These are phyloP conservation scores for Scaptomyza flava DNA, from an alignment of 2,888 invertebrate species.

Conservation along the genomic window DNA sequence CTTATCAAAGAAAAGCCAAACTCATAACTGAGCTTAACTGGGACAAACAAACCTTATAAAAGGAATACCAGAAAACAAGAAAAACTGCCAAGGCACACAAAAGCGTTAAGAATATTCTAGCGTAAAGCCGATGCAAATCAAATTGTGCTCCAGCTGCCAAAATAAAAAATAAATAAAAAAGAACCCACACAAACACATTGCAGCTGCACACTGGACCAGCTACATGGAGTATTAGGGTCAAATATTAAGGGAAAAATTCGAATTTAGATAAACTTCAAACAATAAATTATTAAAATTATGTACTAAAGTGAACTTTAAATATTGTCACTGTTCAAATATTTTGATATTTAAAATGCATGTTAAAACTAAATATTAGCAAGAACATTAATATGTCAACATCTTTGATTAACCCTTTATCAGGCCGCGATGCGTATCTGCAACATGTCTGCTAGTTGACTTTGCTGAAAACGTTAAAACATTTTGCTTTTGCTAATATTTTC, in stretches of 20 bases:
- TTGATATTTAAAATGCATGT: no score
- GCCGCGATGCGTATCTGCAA: no score
- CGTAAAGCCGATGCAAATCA: constrained; percentile 62
- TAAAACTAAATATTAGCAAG: no score
- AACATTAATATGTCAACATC: no score
- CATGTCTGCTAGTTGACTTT: no score
- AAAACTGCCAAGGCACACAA: constrained; percentile 31
- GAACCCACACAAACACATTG: constrained; percentile 6
- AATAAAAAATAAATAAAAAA: constrained; percentile 47
- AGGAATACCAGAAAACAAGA: constrained; percentile 5
- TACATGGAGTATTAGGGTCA: not conserved
- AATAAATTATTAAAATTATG: not conserved
- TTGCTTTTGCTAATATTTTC: no score
- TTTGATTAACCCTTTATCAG: no score
- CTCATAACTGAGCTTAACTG: constrained; percentile 50
- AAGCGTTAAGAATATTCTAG: constrained; percentile 53
- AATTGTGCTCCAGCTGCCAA: constrained; percentile 43
- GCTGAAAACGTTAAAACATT: no score
- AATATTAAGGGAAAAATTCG: not conserved
- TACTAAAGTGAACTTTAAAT: no score
- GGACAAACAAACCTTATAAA: constrained; percentile 9
- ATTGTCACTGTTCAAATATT: no score
- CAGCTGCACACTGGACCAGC: constrained; percentile 37
- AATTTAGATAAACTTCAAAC: not conserved
- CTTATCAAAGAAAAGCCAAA: constrained; percentile 40